phyloP scores from a whole-genome alignment of 2,113 vertebrate genomes.

The Spea multiplicata region DNA sequence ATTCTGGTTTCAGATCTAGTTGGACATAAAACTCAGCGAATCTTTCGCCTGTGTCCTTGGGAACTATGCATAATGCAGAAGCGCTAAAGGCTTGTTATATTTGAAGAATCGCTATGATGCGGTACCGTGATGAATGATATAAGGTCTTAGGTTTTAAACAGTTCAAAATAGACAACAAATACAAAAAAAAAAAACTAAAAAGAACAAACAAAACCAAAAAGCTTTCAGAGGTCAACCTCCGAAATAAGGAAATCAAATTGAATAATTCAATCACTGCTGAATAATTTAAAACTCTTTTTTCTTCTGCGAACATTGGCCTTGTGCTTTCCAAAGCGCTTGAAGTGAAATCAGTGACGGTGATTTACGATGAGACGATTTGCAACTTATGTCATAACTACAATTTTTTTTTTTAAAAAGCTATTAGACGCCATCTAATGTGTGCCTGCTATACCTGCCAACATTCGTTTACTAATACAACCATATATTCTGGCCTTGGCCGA shows the following conservation, averaged over 20 bases:
- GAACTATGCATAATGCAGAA: conserved; percentile 18
- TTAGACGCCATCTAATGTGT: too few relatives aligned
- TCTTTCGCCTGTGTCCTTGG: background rate
- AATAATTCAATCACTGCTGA: conserved; percentile 54
- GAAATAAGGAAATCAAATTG: conserved; percentile 52
- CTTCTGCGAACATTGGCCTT: conserved; percentile 22
- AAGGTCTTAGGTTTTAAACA: conserved; percentile 44
- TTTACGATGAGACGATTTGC: background rate
- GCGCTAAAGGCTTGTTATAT: background rate
- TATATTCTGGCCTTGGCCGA: too few relatives aligned
- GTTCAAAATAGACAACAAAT: conserved; percentile 10
- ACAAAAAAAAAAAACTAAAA: conserved; percentile 43
- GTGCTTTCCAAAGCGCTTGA: conserved; percentile 13
- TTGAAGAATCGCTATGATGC: conserved; percentile 40
- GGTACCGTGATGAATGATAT: conserved; percentile 28
- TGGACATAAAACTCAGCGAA: too few relatives aligned
- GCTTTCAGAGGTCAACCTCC: conserved; percentile 49
- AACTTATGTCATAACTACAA: too few relatives aligned
- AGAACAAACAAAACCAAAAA: conserved; percentile 48
- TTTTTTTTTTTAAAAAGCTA: too few relatives aligned
- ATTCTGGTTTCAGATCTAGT: too few relatives aligned
- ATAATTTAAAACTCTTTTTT: conserved; percentile 3
- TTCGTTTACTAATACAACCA: too few relatives aligned
- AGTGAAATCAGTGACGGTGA: conserved; percentile 43
- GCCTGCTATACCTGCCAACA: too few relatives aligned